Evolutionary conservation across 1,140 invertebrate genomes (phyloP).

Genomic region (Papilio dardanus): DNA sequence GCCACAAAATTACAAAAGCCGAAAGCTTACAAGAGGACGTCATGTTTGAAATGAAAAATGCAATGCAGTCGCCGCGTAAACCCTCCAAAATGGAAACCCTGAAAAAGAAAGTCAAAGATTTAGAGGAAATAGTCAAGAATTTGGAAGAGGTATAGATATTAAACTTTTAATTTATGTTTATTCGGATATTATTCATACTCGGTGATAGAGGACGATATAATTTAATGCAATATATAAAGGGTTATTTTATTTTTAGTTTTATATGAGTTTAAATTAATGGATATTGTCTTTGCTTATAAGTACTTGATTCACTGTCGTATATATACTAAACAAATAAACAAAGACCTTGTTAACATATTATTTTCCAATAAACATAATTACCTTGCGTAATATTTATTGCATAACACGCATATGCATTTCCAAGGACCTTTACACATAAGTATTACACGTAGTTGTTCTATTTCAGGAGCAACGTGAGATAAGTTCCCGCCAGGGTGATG

Average conservation of each 20-base stretch:
- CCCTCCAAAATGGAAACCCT: constrained; percentile 78
- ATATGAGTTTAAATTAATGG: too few species aligned
- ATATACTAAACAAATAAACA: too few species aligned
- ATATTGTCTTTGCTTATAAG: too few species aligned
- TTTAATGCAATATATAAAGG: too few species aligned
- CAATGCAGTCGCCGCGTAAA: constrained; percentile 76
- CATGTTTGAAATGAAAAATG: constrained; percentile 79
- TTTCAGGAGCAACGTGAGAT: constrained; percentile 78
- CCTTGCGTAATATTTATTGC: too few species aligned
- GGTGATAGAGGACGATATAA: too few species aligned
- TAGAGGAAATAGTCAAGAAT: constrained; percentile 70
- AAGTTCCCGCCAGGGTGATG: constrained; percentile 73
- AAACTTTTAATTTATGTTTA: constrained; percentile 2
- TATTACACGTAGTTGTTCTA: constrained; percentile 21
- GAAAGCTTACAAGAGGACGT: constrained; percentile 80
- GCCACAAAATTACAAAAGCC: constrained; percentile 80
- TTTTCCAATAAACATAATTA: too few species aligned
- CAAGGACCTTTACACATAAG: neutral
- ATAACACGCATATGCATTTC: neutral
- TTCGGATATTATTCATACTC: too few species aligned
- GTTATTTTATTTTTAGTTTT: too few species aligned
- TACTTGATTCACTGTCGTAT: too few species aligned
- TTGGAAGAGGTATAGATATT: constrained; percentile 70
- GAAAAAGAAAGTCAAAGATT: constrained; percentile 71
- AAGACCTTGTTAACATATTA: too few species aligned